Conservation (phyloP, 2,888 invertebrate species). For the Hyposoter dolosus region DNA sequence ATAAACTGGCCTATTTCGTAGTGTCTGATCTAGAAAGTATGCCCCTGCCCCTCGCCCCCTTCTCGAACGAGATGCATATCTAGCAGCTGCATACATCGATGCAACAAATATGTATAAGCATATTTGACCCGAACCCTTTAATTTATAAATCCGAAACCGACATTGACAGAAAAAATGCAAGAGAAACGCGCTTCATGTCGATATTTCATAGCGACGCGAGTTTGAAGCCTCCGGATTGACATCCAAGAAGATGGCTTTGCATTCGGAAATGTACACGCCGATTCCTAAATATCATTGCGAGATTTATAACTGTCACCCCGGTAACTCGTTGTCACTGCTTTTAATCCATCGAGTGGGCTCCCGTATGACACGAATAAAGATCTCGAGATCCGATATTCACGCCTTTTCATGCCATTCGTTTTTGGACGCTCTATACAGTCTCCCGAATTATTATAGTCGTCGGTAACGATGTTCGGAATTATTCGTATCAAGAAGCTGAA, state of each 20-base stretch:
- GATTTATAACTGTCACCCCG: not conserved
- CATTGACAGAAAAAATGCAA: not conserved
- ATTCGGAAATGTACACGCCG: not conserved
- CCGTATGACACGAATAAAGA: not conserved
- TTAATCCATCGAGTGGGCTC: conserved; percentile 1
- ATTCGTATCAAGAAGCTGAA: not conserved
- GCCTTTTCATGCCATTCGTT: not conserved
- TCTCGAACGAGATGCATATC: conserved; percentile 45
- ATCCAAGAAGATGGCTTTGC: not conserved
- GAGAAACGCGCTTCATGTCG: not conserved
- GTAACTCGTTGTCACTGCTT: not conserved
- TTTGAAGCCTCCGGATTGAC: not conserved
- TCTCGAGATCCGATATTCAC: not conserved
- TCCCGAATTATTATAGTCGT: not conserved
- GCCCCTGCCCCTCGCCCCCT: not conserved
- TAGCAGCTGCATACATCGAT: conserved; percentile 24
- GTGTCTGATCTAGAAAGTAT: conserved; percentile 37
- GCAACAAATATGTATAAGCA: conserved; percentile 45
- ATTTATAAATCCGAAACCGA: not conserved
- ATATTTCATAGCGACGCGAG: not conserved
- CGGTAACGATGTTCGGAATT: not conserved
- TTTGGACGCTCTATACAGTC: not conserved
- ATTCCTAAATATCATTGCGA: not conserved
- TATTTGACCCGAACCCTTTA: conserved; percentile 43
- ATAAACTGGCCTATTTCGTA: too few relatives aligned